These are phyloP conservation scores for Paracyclopina nana DNA, from an alignment of 1,140 invertebrate genomes.

Conservation along the genomic window DNA sequence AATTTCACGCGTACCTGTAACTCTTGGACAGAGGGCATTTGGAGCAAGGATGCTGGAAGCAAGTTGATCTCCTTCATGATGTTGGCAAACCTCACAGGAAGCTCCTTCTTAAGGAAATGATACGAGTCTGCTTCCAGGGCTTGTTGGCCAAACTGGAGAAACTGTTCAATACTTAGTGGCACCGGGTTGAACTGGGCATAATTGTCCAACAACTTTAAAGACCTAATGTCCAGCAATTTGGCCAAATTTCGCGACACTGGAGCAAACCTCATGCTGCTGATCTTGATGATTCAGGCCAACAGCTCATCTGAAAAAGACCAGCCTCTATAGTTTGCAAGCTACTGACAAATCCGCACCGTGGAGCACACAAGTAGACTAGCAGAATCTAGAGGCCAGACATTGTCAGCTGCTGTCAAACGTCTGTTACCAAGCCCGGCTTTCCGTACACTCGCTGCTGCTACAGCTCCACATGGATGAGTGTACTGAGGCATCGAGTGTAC, in stretches of 20 bases:
- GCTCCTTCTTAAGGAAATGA: slow-evolving; percentile 72
- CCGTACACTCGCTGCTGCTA: no score
- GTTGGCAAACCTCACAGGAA: slow-evolving; percentile 80
- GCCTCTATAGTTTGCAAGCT: no score
- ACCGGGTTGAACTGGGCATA: slow-evolving; percentile 11
- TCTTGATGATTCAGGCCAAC: no score
- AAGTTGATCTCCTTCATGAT: slow-evolving; percentile 95
- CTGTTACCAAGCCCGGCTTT: no score
- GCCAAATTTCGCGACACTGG: slow-evolving; percentile 8
- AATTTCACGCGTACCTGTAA: slow-evolving; percentile 4
- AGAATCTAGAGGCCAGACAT: no score
- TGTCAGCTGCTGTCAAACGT: no score
- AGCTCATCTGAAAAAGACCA: no score
- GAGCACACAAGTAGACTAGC: no score
- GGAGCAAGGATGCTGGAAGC: slow-evolving; percentile 62
- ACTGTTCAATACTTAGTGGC: slow-evolving; percentile 12
- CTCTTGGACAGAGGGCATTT: slow-evolving; percentile 47
- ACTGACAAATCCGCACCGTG: no score
- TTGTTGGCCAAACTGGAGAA: slow-evolving; percentile 28
- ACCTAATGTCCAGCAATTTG: slow-evolving; percentile 16
- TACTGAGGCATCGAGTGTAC: no score
- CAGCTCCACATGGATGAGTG: no score
- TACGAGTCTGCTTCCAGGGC: slow-evolving; percentile 73
- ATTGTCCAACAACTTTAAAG: slow-evolving; percentile 12
- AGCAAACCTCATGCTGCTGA: slow-evolving; percentile 5